phyloP scores from a whole-genome alignment of 2,797 vertebrate species.

The Kryptolebias ocellatus region DNA sequence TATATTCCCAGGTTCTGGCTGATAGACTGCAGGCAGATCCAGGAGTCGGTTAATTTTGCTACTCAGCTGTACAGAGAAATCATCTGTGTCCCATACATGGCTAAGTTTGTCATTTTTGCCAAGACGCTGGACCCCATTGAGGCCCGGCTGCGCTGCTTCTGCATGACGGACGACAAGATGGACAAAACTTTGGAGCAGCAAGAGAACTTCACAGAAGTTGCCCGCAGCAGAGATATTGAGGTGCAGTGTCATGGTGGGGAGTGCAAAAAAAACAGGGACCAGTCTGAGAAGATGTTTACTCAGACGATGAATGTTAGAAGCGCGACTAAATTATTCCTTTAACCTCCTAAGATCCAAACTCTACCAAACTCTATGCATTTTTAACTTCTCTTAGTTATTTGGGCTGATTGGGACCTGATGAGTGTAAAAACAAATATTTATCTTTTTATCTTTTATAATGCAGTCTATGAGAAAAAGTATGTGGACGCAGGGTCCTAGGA shows the following conservation, averaged over 20 bases:
- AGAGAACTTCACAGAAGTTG: conserved; percentile 97
- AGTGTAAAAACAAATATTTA: no score
- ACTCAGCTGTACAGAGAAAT: conserved; percentile 97
- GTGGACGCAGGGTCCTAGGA: no score
- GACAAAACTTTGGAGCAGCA: conserved; percentile 98
- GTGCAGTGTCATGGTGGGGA: conserved; percentile 66
- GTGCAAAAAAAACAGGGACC: neutral
- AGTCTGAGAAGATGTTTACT: neutral
- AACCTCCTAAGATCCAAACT: no score
- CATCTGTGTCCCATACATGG: conserved; percentile 98
- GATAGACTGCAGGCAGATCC: conserved; percentile 94
- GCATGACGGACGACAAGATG: conserved; percentile 99
- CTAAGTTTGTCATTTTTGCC: conserved; percentile 98
- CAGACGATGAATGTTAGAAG: neutral
- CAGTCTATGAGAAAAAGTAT: no score
- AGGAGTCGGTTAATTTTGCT: conserved; percentile 93
- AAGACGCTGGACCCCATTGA: conserved; percentile 96
- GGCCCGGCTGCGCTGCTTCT: conserved; percentile 94
- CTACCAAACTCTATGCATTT: no score
- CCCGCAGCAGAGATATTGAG: conserved; percentile 96
- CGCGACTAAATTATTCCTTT: no score
- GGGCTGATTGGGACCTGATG: no score
- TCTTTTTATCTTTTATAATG: no score
- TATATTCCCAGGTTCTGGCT: conserved; percentile 90
- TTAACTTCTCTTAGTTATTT: no score